Conservation (phyloP, 2,797 vertebrate species). For the Coluber constrictor region DNA sequence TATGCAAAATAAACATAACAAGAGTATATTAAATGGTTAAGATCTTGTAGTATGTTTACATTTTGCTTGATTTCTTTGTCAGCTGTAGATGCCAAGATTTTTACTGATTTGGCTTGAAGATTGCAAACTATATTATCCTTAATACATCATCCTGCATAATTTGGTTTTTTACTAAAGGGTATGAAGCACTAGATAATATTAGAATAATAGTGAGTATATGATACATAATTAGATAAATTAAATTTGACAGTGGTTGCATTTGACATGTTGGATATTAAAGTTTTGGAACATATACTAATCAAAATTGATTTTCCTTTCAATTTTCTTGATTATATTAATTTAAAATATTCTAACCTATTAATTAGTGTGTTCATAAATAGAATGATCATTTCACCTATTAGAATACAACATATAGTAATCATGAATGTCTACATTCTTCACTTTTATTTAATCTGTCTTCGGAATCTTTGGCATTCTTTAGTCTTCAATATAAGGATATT, state of each 20-base stretch:
- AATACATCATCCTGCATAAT: not conserved
- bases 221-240: not conserved
- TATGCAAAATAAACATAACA: not conserved
- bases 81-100: not conserved
- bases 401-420: not conserved
- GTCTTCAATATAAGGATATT: not conserved
- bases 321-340: not conserved
- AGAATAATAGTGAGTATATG: not conserved
- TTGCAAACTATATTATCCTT: not conserved
- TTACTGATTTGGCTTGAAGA: not conserved
- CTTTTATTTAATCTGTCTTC: not conserved
- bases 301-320: not conserved
- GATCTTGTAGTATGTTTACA: not conserved
- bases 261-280: not conserved
- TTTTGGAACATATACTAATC: not conserved
- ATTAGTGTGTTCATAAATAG: not conserved
- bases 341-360: not conserved
- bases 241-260: not conserved
- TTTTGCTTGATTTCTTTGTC: not conserved
- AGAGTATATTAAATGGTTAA: not conserved
- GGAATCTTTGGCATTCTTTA: not conserved
- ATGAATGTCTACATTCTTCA: not conserved
- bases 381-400: not conserved
- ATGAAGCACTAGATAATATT: not conserved
- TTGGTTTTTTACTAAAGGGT: not conserved